Conservation (phyloP, 2,113 vertebrate species). For the Myanophis thanlyinensis region DNA sequence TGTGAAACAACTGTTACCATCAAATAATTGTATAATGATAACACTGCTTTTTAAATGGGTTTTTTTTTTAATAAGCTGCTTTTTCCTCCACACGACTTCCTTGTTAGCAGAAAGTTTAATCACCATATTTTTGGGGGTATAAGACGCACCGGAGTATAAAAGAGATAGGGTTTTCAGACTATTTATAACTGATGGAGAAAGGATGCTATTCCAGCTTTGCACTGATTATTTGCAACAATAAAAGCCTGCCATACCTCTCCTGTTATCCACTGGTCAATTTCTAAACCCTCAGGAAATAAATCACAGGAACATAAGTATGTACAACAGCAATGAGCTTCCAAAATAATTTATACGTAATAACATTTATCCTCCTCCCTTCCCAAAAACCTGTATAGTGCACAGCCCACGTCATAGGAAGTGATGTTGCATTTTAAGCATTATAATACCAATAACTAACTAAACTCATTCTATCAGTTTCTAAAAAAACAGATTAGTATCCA, state of each 20-base stretch:
- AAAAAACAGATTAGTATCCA: neutral
- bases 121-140: too few species aligned
- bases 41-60: neutral
- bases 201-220: neutral
- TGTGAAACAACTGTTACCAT: neutral
- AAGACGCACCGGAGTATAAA: neutral
- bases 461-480: neutral
- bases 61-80: neutral
- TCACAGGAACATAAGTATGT: neutral
- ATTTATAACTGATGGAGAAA: neutral
- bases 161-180: neutral
- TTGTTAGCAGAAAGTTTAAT: neutral
- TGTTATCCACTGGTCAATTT: neutral
- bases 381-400: neutral
- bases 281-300: neutral
- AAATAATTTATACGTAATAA: neutral
- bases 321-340: neutral
- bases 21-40: neutral
- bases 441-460: neutral
- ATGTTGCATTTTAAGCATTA: neutral
- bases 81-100: neutral
- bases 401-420: neutral
- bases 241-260: neutral
- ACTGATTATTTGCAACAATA: neutral
- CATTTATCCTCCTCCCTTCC: neutral